phyloP scores from a whole-genome alignment of 1,140 invertebrate species.

The Dendroctonus ponderosae region DNA sequence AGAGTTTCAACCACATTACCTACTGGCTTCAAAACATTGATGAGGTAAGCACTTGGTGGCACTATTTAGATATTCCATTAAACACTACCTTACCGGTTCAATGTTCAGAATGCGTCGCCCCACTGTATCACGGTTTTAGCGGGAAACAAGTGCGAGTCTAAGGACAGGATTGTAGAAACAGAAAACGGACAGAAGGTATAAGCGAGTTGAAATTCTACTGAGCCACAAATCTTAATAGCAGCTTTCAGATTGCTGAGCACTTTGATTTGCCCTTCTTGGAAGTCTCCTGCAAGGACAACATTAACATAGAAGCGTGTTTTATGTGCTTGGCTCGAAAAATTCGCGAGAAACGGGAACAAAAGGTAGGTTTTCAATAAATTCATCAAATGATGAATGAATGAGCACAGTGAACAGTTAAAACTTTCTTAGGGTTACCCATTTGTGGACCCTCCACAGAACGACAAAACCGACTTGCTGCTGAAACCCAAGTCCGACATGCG shows the following conservation, averaged over 20 bases:
- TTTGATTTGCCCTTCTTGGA: conserved; percentile 92
- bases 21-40: conserved; percentile 86
- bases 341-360: conserved; percentile 71
- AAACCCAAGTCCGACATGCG: conserved; percentile 33
- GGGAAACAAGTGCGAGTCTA: conserved; percentile 81
- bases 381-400: neutral
- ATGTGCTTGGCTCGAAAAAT: conserved; percentile 79
- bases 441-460: conserved; percentile 32
- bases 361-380: conserved; percentile 54
- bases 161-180: conserved; percentile 70
- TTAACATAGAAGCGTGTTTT: conserved; percentile 87
- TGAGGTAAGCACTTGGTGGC: conserved; percentile 57
- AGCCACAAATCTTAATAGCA: neutral
- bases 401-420: conserved; percentile 3
- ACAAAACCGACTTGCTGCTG: conserved; percentile 38
- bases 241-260: conserved; percentile 78
- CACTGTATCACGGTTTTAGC: conserved; percentile 82
- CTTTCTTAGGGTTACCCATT: conserved; percentile 39
- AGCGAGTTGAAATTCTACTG: neutral
- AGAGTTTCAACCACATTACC: conserved; percentile 82
- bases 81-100: neutral
- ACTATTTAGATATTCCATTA: conserved; percentile 3
- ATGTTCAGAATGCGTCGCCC: conserved; percentile 68
- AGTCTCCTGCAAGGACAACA: conserved; percentile 86
- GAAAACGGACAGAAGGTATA: conserved; percentile 76